Evolutionary conservation across 64 coral and sea anemone species (phyloP), one percentile per base, ranked within the genome.

Genomic region (Acropora tenuis): DNA sequence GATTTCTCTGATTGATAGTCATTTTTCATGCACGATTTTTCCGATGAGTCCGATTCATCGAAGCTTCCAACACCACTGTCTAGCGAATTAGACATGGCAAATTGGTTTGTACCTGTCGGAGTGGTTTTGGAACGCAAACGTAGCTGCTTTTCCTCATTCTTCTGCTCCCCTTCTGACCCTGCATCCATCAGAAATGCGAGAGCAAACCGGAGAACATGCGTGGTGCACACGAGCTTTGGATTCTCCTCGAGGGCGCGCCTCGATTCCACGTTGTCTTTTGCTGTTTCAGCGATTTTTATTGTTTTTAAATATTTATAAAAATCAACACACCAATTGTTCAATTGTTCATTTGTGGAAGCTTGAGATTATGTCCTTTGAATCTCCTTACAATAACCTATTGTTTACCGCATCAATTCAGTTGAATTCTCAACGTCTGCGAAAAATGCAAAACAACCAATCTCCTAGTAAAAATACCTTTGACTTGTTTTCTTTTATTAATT

Each of bases 41-140:
- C 82, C 43, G 41, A 16, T 45, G 18, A 11, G 65, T 85, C 91
- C 41, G 79, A 41, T 78, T 92, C 91, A 48, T 87, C 91, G 41
- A 92, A 92, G 61, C 91, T 92, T 72, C 91, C 91, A 49, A 92
- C 74, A 43, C 91, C 83, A 80, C 83, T 92, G 61, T 92, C 91
- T 73, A 80, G 47, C 18, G 91, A 87, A 85, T 45, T 85, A 71
- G 82, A 85, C 82, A 85, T 85, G 5, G 17, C 65, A 85, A 85
- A 85, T 71, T 71, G 82, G 45, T 69, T 85, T 69, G 63, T 48
- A 85, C 61, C 82, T 85, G 82, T 59, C 13, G 82, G 61, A 85
- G 82, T 85, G 44, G 82, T 85, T 71, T 42, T 69, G 45, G 82
- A 71, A 43, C 61, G 45, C 46, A 46, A 63, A 43, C 82, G 63